Evolutionary conservation across 1,140 invertebrate species (phyloP), one percentile per base, ranked within the genome.

Genomic region (Euwallacea fornicatus): DNA sequence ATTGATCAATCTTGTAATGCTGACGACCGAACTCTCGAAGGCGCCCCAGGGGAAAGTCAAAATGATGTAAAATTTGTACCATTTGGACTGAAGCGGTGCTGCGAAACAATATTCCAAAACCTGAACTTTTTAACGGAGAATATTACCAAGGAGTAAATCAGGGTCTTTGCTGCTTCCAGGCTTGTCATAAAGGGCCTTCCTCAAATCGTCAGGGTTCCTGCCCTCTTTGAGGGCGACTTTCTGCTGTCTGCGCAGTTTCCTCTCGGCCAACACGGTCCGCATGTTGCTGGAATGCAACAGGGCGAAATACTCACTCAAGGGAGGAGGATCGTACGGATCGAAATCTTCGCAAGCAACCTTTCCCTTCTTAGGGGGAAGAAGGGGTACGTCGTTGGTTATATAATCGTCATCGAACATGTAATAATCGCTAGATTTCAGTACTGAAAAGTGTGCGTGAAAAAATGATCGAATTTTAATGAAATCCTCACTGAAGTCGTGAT

Each of bases 301-400:
- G 2, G 15, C 13, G 21, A 66, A 55, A 66, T 66, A 55, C 47
- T 72, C 65, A 0, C 58, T 55, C 9, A 67, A n/a, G 8, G 15
- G 13, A 41, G 55, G 55, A 6, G 71, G 71, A 44, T 68, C 71
- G 43, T 55, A 66, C 7, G 71, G 65, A 33, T 72, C 65, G 10
- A 9, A 53, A 46, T 56, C 53, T 9, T 66, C 55, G 2, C n/a
- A 13, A 16, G 62, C 59, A 1, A 43, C 64, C 10, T 56, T 16
- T 13, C 15, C 46, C 10, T 15, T 9, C 21, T 59, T 66, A 16
- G 43, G 11, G 3, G 64, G 66, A n/a, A 72, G 13, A 6, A 67
- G 33, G 6, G 64, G 47, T 16, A 72, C 43, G 13, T 72, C 47
- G 10, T 47, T 41, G 41, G 10, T 47, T 8, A 55, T n/a, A 4